Percentiles rank a stretch among this genome's conserved stretches.
Conservation (phyloP, 2,113 vertebrate genomes). For the Myrmecobius fasciatus region DNA sequence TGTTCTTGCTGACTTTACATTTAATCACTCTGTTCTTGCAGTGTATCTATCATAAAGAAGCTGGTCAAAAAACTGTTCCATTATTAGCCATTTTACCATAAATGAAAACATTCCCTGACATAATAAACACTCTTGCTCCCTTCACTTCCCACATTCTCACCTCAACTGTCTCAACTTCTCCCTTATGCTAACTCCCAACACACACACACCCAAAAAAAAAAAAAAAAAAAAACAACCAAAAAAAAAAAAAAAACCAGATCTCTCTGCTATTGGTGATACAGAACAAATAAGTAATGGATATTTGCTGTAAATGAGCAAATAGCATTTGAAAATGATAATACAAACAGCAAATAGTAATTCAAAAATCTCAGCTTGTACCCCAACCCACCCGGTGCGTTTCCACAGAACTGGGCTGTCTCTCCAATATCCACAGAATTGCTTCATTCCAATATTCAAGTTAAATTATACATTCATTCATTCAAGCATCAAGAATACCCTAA, state of each 20-base stretch:
- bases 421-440: background rate
- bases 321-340: background rate
- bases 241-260: background rate
- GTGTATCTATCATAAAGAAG: background rate
- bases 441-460: constrained; percentile 52
- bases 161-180: background rate
- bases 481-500: constrained; percentile 1
- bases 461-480: constrained; percentile 34
- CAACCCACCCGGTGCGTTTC: background rate
- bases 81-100: background rate
- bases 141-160: background rate
- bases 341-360: background rate
- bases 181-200: background rate
- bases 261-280: background rate
- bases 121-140: background rate
- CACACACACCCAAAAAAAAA: too few relatives aligned
- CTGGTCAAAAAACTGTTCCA: background rate
- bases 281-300: background rate
- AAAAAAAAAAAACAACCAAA: too few relatives aligned
- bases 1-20: background rate
- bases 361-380: background rate
- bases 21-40: background rate
- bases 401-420: background rate
- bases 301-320: background rate
- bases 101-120: background rate